Evolutionary conservation across 2,113 vertebrate species (phyloP), one percentile per base, ranked within the genome.

Genomic region (Myotis davidii): DNA sequence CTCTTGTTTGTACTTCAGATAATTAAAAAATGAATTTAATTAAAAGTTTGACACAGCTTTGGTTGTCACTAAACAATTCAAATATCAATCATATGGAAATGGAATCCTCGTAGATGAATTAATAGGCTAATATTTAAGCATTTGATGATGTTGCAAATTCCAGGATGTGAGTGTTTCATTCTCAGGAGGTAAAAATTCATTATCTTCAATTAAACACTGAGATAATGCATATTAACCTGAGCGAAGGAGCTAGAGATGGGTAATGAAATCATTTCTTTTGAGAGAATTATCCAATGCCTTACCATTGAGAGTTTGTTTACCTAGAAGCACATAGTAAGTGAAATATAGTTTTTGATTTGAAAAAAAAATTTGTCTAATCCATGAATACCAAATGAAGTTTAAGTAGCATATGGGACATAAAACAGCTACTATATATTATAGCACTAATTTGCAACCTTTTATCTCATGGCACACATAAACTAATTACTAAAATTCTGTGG

Each of bases 1-100:
- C 84, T 96, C 17, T 79, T 83, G 92, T 96, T 94, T 72, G 54
- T 85, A 94, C 90, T 93, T 85, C 48, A 59, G 37, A 88, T 90
- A 87, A 94, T 72, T 90, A 89, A 95, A 69, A 88, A 83, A 37
- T 50, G 32, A 85, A 92, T 90, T 91, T 91, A 81, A 90, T 87
- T 96, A 87, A 92, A 97, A 88, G 39, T 54, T 65, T 88, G 72
- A 67, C 34, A 50, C 7, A 69, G n/a, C n/a, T 82, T 95, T 77
- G 59, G 45, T 74, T 29, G 54, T 88, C 90, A 69, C 29, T 72
- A 56, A 86, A 54, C 70, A 88, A 95, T 76, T 92, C 59, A 85
- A 95, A 73, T 85, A 85, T 81, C 29, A 90, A 17, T 70, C n/a
- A 77, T 39, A 69, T 34, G 45, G 48, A 93, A 95, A 92, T 74